Evolutionary conservation across 2,888 invertebrate species (phyloP), one percentile per base, ranked within the genome.

Genomic region (Sphinx pinastri): DNA sequence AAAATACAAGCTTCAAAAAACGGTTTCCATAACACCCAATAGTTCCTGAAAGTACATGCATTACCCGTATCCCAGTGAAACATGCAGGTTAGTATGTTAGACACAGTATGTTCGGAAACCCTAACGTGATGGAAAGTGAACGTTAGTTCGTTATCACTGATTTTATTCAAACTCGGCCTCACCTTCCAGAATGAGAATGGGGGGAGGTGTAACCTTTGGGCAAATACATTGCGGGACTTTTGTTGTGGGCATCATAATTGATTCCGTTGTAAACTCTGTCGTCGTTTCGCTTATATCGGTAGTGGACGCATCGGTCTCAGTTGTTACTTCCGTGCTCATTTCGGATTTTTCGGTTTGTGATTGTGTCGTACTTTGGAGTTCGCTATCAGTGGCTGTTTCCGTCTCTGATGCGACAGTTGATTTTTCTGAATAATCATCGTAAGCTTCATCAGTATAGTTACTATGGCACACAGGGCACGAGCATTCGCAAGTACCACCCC

Each of bases 181-280:
- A 97, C 97, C 97, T 97, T 97, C 97, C 87, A 97, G 95, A 87
- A 97, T 97, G 84, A 97, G 95, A 93, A 97, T 97, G 88, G 97
- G 95, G 92, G 95, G 95, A 87, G 90, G 90, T 84, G 83, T 87
- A 85, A 93, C 80, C 86, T 93, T 92, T 82, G 93, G 94, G 82
- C 94, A 94, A 77, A 89, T 80, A 76, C 85, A 89, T 83, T 87
- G 84, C 74, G 87, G 84, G 74, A 74, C 74, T 76, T 87, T 83
- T 47, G 86, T 88, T 55, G 87, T 84, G 54, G 84, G 76, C 57
- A 79, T 70, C 52, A 68, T 72, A 73, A 85, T 84, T 70, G 81
- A 74, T 80, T 85, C 83, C 68, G 83, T 86, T 68, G 85, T 83
- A 47, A 73, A 71, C 74, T 88, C 87, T 71, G 81, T 80, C 12